A percentile compares a stretch with the other conserved stretches of the same genome.
Conservation (phyloP, 2,113 vertebrate species). For the Microtus ochrogaster region DNA sequence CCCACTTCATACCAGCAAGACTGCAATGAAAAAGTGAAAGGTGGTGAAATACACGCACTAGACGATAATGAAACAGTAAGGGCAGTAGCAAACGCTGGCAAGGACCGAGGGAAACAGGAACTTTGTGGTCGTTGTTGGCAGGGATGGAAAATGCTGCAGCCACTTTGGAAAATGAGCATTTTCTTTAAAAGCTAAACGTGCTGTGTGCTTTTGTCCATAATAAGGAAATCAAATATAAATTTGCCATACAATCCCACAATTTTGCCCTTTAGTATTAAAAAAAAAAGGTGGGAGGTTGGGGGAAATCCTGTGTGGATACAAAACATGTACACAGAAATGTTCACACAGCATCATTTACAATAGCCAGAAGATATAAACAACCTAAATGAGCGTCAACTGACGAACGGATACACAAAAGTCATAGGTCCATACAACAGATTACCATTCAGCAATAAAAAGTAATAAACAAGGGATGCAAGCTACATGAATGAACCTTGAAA, state of each 20-base stretch:
- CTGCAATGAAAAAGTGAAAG: background rate
- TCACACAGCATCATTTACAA: background rate
- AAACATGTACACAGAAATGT: background rate
- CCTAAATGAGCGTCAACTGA: background rate
- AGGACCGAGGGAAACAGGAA: conserved; percentile 25
- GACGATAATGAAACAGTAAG: background rate
- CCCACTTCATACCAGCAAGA: background rate
- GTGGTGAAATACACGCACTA: too few species aligned
- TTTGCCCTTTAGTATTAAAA: background rate
- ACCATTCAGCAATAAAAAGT: conserved; percentile 30
- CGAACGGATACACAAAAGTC: background rate
- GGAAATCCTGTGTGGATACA: background rate
- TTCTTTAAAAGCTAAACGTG: conserved; percentile 35
- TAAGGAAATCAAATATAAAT: conserved; percentile 38
- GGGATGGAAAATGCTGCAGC: background rate
- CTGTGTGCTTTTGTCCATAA: background rate
- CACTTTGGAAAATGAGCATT: background rate
- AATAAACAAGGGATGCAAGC: background rate
- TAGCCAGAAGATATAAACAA: background rate
- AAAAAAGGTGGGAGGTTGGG: background rate
- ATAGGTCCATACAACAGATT: background rate
- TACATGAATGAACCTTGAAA: background rate
- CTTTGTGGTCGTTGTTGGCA: background rate
- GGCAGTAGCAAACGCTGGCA: background rate
- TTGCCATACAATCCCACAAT: background rate